phyloP scores from a whole-genome alignment of 2,113 vertebrate genomes.

The Microcebus griseorufus region DNA sequence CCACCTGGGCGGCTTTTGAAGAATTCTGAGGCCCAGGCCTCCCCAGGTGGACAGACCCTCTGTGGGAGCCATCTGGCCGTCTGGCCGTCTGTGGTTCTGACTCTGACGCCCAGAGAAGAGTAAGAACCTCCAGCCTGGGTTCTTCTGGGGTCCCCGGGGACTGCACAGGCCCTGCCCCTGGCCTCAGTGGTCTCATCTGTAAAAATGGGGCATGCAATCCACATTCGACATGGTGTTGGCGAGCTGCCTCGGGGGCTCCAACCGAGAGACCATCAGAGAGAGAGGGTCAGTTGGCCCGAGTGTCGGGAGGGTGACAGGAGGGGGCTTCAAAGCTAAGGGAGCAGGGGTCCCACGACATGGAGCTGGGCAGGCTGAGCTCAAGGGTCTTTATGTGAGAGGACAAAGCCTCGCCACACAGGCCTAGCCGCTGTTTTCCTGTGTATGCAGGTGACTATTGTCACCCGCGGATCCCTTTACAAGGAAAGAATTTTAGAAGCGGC shows the following conservation, averaged over 20 bases:
- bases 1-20: neutral
- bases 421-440: neutral
- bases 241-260: neutral
- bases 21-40: neutral
- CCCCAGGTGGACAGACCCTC: neutral
- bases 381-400: neutral
- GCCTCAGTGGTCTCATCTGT: neutral
- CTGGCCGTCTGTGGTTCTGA: too few species aligned
- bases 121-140: neutral
- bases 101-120: neutral
- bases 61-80: neutral
- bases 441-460: neutral
- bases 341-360: accelerated
- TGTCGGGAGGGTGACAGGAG: too few species aligned
- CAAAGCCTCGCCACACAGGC: accelerated
- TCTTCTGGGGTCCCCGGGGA: too few species aligned
- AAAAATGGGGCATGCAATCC: neutral
- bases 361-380: neutral
- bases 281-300: neutral
- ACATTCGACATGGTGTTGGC: too few species aligned
- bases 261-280: neutral
- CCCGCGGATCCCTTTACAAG: neutral
- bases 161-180: neutral
- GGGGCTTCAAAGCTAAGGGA: neutral
- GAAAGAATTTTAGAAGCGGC: neutral